Base-by-base conservation (phyloP, 1,140 invertebrate genomes). In the Venustaconcha ellipsiformis region DNA sequence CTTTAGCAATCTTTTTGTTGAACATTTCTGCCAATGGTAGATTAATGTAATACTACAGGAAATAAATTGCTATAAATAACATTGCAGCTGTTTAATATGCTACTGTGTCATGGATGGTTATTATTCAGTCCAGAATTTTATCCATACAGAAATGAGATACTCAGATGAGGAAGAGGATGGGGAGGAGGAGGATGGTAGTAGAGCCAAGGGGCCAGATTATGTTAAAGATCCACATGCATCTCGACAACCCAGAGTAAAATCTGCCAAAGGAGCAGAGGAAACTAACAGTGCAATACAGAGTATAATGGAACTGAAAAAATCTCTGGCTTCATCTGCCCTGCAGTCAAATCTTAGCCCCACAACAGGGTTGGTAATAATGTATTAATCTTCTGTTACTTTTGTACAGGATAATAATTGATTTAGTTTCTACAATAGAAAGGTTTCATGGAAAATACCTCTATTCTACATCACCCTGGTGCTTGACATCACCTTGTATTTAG, bases 301-400 rank as follows among this genome's bases (percentile, higher is more conserved):
- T 68, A 85, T 86, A 37, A 81, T 82, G 59, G 81, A 86, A 62
- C 76, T 86, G n/a, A 74, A 81, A 68, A 79, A 83, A 78, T 86
- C 84, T 0, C 74, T 86, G 8, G 78, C 79, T 48, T 67, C 73
- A 15, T 78, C 82, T 67, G 78, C 82, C 67, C 75, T 78, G 37
- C 79, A 81, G 37, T 70, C 81, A 18, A 82, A 81, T 60, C 80
- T 86, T 6, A 86, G 80, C 75, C 82, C 84, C 20, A 84, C 84
- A 17, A 79, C 84, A 60, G 84, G 84, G 84, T 86, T 73, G 37
- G 80, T 80, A 63, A 14, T 63, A 48, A 57, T 26, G 56, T 72
- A 18, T 58, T 6, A 65, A 37, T 14, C n/a, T 23, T n/a, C 23
- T 56, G 15, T 14, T 63, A 13, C 14, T 48, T 48, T 48, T 48